Base-by-base conservation (phyloP, 1,140 invertebrate genomes). In the Drosophila miranda region DNA sequence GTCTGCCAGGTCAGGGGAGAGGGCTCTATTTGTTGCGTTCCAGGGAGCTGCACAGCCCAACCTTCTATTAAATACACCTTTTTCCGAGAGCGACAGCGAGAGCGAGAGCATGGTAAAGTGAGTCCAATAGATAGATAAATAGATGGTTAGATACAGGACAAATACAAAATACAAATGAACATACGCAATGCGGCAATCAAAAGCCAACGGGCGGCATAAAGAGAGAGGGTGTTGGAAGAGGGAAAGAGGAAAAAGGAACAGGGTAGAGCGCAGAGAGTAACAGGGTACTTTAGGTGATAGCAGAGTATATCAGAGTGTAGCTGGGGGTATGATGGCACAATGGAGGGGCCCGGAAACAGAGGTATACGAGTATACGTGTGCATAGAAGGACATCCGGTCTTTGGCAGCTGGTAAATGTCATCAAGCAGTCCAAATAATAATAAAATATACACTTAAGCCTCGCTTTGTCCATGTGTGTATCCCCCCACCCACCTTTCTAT, bases 391-490 rank as follows among this genome's bases (percentile, higher is more conserved):
- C 78, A 87, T 82, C 82, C 82, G 78, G 71, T 87, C 63, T 86
- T 82, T 68, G 64, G 64, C 62, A 62, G 63, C 79, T 73, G 67
- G 49, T 78, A 87, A 87, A 87, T 88, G 83, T 87, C 82, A 88
- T 78, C 83, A 78, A 72, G 78, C 82, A 83, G 82, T 88, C 78
- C 78, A 87, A 87, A 82, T 87, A 87, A 87, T 88, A 87, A 87
- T 82, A 87, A 88, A 87, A 87, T 87, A 88, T 82, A 87, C 83
- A 87, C 82, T 87, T 87, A 87, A 87, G 82, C 75, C 78, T 78
- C 78, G 66, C 82, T 86, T 78, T 81, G 78, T 69, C 66, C 55
- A 64, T 68, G 59, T 61, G 62, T 49, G 21, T 26, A 41, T 3
- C 1, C 21, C 26, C 23, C 4, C 0, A 3, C 4, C 23, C 23